Conservation (phyloP, 2,797 vertebrate genomes). For the Pterois miles region DNA sequence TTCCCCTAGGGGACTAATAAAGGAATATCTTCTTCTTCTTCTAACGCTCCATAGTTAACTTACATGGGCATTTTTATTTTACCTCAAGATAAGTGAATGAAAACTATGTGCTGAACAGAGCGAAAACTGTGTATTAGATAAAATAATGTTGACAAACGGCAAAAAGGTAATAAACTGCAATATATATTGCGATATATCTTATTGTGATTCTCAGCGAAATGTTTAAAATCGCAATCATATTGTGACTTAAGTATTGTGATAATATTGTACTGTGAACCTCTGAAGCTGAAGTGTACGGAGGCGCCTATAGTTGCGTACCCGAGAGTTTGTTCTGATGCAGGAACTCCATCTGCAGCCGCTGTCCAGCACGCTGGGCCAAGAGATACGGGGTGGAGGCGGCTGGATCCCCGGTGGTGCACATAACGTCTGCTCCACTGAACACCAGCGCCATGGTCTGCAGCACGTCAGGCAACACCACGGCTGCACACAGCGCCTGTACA, state of each 20-base stretch:
- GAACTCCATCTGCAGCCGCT: slow-evolving; percentile 96
- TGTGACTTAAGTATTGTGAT: fast-evolving
- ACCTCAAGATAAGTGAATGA: fast-evolving
- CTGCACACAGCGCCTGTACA: slow-evolving; percentile 89
- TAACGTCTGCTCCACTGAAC: slow-evolving; percentile 94
- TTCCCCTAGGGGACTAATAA: no score
- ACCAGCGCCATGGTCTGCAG: slow-evolving; percentile 91
- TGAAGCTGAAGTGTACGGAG: fast-evolving
- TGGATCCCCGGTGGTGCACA: slow-evolving; percentile 93
- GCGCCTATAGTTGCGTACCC: slow-evolving; percentile 73
- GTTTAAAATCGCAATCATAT: fast-evolving
- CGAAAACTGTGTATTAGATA: no score
- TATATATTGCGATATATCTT: fast-evolving
- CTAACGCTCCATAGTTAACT: fast-evolving
- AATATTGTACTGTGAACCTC: no score
- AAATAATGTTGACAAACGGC: neutral
- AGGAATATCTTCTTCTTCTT: no score
- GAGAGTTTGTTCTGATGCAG: slow-evolving; percentile 95
- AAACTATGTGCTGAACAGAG: no score
- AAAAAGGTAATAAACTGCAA: no score
- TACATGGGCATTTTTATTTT: no score
- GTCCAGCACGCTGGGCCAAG: slow-evolving; percentile 92
- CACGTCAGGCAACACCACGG: slow-evolving; percentile 88
- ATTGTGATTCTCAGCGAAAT: no score
- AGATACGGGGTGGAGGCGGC: slow-evolving; percentile 91